Conservation (phyloP, 2,113 vertebrate genomes). For the Pygathrix nemaeus region DNA sequence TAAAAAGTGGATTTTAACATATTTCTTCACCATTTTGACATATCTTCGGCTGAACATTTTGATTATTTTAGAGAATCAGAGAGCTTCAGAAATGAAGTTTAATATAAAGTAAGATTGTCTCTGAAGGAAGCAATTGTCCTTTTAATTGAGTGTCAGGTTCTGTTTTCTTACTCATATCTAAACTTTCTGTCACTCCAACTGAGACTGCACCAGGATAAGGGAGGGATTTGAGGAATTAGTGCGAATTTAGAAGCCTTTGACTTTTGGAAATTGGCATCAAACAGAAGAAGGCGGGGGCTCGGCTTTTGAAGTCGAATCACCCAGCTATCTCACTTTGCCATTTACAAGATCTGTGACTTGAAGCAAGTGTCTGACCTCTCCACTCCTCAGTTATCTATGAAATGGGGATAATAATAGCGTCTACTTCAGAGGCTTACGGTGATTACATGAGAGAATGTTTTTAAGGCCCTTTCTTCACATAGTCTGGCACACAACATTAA, state of each 20-base stretch:
- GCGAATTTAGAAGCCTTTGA: not conserved
- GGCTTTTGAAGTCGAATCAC: slow-evolving; percentile 16
- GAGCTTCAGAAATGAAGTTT: slow-evolving; percentile 25
- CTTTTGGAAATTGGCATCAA: not conserved
- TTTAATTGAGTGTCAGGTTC: not conserved
- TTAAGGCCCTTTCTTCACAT: not conserved
- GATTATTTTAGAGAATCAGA: not conserved
- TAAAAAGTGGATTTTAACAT: not conserved
- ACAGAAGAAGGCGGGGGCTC: not conserved
- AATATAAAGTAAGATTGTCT: not conserved
- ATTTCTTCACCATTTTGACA: not conserved
- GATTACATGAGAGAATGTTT: not conserved
- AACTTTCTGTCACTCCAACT: not conserved
- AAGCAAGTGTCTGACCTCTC: not conserved
- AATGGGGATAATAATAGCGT: not conserved
- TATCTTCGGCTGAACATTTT: slow-evolving; percentile 2
- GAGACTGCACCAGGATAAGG: not conserved
- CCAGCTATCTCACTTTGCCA: not conserved
- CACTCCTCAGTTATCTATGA: not conserved
- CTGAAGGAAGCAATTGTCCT: not conserved
- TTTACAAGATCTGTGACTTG: not conserved
- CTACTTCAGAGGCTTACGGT: not conserved
- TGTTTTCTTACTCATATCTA: not conserved
- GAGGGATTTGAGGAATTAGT: not conserved
- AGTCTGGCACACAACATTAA: not conserved